Evolutionary conservation across 2,797 vertebrate genomes (phyloP), one percentile per base, ranked within the genome.

Genomic region (Sternotherus odoratus): DNA sequence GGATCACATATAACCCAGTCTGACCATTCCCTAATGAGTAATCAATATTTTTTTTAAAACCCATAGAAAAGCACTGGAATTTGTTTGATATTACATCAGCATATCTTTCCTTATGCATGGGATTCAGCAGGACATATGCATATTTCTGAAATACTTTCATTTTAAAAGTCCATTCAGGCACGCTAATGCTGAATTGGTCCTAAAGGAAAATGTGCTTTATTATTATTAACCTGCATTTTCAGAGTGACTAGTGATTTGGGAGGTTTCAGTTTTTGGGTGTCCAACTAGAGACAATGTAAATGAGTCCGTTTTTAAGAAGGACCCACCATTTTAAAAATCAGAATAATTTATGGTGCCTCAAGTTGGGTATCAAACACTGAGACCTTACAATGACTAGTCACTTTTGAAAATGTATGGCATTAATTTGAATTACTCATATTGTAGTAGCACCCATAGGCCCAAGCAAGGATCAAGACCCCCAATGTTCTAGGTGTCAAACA

Each of bases 181-280:
- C 1, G 3, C 23, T 78, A 12, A 8, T 33, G 8, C 17, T 84
- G 21, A 72, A 1, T 0, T 79, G 1, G 2, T 3, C 21, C 56
- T 12, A 63, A 63, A 5, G 82, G 51, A 93, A 89, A 83, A 87
- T 3, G 0, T 10, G 1, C 17, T 90, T 82, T 77, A 16, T 11
- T 46, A 3, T 19, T 82, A 49, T 57, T 24, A 16, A 77, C 3
- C 7, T 75, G 21, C 1, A 51, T 85, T 85, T 93, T 87, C 2
- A n/a, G 19, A 63, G 15, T 63, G 57, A 30, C 6, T 60, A 7
- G 12, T 60, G 30, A 57, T 57, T 56, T 57, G 56, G 26, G 23
- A 63, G 17, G 33, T 17, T 8, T 19, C 33, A 3, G 4, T n/a
- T 63, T 63, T 63, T n/a, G 60, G 60, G 16, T 63, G 60, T 6